Evolutionary conservation across 2,113 vertebrate species (phyloP), one percentile per base, ranked within the genome.

Genomic region (Amia ocellicauda): DNA sequence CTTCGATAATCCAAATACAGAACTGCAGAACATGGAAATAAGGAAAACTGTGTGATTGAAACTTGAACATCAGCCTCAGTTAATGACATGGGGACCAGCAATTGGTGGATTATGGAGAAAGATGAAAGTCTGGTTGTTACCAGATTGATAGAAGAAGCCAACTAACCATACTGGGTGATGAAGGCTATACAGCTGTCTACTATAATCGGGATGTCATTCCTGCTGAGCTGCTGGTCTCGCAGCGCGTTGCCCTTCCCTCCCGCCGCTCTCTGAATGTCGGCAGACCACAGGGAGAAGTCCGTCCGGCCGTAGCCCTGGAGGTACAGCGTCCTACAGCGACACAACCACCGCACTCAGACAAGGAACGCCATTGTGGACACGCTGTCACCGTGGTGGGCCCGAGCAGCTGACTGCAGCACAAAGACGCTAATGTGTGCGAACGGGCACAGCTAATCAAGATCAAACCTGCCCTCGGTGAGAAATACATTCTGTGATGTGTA

Each of bases 181-280:
- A 98, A 99, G 69, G 94, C 93, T 0, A 99, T 93, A 79, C 97
- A 99, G 86, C 95, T 94, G 76, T 98, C 95, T 73, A 99, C 94
- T 0, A 98, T 95, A 79, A 99, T 98, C 69, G 97, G 97, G 65
- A 99, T 96, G 84, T 95, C 93, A 1, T 85, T 92, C 0, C 95
- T 75, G 81, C 94, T 98, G 74, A 99, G 90, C 86, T 99, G 97
- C 82, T 99, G 97, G 53, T 98, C 95, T 52, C 91, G 80, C 69
- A 99, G 82, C 0, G 90, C 78, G 0, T 96, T 97, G 0, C 94
- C 95, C 2, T 89, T 87, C 0, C 96, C 93, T 0, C 95, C 94
- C 0, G 96, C 93, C 0, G 95, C 94, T 0, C 88, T 90, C 73
- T 88, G 92, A 72, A 99, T 96, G 83, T 96, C 93, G 0, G 70